Base-by-base conservation (phyloP, 1,140 invertebrate species). In the Pentalonia nigronervosa region DNA sequence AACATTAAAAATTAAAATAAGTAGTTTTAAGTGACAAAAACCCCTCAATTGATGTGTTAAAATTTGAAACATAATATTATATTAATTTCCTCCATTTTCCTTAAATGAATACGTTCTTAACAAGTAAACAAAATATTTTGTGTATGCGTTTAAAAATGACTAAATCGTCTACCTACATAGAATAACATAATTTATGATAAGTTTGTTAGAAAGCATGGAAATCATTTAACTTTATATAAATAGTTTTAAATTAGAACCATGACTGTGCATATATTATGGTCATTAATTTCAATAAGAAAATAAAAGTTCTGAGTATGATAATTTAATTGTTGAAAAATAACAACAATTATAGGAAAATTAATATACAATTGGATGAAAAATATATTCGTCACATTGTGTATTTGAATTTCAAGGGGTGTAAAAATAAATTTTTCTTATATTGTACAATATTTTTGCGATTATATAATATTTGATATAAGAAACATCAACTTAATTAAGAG, bases 201-300 rank as follows among this genome's bases (percentile, higher is more conserved):
- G 21, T 56, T 56, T 41, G 17, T 90, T 34, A 56, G 34, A 56
- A 25, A 25, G 23, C 21, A 56, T 41, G 34, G 30, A 41, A 56
- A 56, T 56, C 36, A 36, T 90, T 90, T 34, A 41, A 89, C 17
- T 89, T 89, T 36, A 89, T 86, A 23, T 30, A 34, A 34, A 56
- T 53, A 36, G 36, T 45, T 67, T 90, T 90, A 90, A 90, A 90
- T 90, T 90, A 67, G 53, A 20, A 67, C 56, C 56, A 67, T 60
- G 23, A 30, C 36, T 41, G 21, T 21, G 36, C 36, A 90, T 45
- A 56, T 4, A 90, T 90, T 90, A 90, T 67, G 0, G 36, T 30
- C 17, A 36, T 67, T 90, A 67, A 90, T 90, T 90, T 89, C 23
- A 41, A 9, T 56, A 89, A 25, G 7, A 89, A n/a, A 88, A 89